Evolutionary conservation across 2,113 vertebrate species (phyloP).

Genomic region (Microtus richardsoni): DNA sequence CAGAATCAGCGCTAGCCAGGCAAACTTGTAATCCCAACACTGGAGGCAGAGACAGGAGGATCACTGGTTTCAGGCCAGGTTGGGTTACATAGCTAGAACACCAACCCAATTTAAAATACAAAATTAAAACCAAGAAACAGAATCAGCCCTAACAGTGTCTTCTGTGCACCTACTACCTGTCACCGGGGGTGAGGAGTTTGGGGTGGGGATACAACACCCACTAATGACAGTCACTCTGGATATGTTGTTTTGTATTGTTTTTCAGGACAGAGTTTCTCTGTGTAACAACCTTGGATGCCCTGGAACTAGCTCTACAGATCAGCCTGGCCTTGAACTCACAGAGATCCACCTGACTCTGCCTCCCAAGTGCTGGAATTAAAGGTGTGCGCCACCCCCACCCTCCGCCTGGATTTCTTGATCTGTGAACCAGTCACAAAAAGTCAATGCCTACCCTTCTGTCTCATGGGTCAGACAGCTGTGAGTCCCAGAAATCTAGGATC

Average conservation of each 20-base stretch:
- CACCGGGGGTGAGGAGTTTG: too few species aligned
- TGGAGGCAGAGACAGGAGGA: neutral
- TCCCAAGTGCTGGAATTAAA: too few species aligned
- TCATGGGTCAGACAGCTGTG: neutral
- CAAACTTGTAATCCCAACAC: neutral
- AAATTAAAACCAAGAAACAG: neutral
- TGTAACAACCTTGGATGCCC: too few species aligned
- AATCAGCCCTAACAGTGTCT: neutral
- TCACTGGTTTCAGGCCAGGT: neutral
- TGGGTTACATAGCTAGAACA: neutral
- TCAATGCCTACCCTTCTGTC: neutral
- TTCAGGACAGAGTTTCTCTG: too few species aligned
- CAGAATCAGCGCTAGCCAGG: neutral
- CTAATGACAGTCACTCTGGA: neutral
- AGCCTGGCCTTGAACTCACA: too few species aligned
- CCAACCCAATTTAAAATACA: neutral
- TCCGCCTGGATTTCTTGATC: neutral
- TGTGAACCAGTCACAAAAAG: neutral
- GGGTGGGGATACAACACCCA: neutral
- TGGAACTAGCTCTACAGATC: too few species aligned
- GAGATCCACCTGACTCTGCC: too few species aligned
- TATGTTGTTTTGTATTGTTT: too few species aligned
- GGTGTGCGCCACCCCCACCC: too few species aligned
- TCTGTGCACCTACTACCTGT: neutral
- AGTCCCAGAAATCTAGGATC: neutral